Percentiles rank a stretch among this genome's conserved stretches.
These are phyloP conservation scores for Intellagama lesueurii DNA, from an alignment of 2,797 vertebrate species.

Conservation along the genomic window DNA sequence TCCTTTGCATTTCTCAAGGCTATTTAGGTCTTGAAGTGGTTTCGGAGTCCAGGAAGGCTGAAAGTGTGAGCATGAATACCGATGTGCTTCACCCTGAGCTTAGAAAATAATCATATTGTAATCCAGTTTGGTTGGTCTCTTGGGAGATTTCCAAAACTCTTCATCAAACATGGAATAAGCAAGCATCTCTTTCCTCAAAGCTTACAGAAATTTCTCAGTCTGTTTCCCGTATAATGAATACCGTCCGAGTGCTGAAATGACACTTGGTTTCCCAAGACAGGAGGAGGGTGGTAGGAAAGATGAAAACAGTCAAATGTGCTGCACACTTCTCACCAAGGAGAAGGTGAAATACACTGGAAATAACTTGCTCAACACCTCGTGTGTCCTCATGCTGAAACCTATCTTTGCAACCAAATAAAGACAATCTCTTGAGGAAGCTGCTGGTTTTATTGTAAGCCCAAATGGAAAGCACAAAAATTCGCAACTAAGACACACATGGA, in stretches of 20 bases:
- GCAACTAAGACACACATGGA: background rate
- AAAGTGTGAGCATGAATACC: constrained; percentile 32
- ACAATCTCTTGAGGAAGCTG: constrained; percentile 16
- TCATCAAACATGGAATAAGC: constrained; percentile 37
- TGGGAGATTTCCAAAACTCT: constrained; percentile 52
- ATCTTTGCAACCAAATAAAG: background rate
- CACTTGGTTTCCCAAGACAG: constrained; percentile 38
- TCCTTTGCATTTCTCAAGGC: background rate
- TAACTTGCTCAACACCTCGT: constrained; percentile 51
- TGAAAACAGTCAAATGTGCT: constrained; percentile 33
- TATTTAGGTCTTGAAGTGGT: background rate
- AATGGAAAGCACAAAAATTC: background rate
- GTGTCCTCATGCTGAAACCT: background rate
- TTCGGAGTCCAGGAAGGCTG: constrained; percentile 5
- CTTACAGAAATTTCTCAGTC: constrained; percentile 44
- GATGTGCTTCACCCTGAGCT: constrained; percentile 42
- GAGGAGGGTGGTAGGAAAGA: constrained; percentile 38
- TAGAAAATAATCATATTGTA: constrained; percentile 14
- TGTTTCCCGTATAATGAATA: constrained; percentile 52
- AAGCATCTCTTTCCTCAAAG: constrained; percentile 47
- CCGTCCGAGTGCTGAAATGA: constrained; percentile 30
- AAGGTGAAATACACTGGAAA: constrained; percentile 50
- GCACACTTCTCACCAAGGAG: constrained; percentile 44
- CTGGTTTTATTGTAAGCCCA: constrained; percentile 32
- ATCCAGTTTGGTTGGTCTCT: background rate